These are phyloP conservation scores for Prunella strophiata DNA, from an alignment of 2,797 vertebrate genomes.

Conservation along the genomic window DNA sequence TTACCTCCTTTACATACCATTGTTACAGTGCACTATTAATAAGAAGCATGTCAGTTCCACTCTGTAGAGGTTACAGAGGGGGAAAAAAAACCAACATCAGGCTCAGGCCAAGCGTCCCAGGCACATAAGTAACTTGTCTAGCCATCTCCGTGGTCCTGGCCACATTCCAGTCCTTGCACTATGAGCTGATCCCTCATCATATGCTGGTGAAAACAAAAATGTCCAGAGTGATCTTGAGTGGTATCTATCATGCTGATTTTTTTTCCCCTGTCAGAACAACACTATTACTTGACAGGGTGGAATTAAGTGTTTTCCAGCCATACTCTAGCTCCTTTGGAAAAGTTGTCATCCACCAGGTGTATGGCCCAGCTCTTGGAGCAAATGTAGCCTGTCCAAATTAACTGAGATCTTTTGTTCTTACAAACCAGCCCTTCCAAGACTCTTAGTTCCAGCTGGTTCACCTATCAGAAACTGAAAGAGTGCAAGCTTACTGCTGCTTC, in stretches of 20 bases:
- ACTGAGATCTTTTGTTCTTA: not conserved
- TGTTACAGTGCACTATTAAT: not conserved
- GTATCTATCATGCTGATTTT: not conserved
- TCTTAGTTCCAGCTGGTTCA: not conserved
- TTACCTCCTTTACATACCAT: not conserved
- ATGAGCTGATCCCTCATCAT: not conserved
- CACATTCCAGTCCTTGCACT: not conserved
- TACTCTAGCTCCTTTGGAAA: not conserved
- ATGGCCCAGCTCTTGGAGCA: not conserved
- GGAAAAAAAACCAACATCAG: not conserved
- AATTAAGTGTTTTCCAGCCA: not conserved
- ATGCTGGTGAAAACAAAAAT: slow-evolving; percentile 10
- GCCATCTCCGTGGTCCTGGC: not conserved
- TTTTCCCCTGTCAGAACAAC: not conserved
- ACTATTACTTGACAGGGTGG: not conserved
- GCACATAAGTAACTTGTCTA: not conserved
- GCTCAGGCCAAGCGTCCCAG: not conserved
- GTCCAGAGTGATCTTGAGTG: not conserved
- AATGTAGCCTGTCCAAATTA: not conserved
- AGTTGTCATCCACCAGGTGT: not conserved
- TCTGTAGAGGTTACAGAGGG: not conserved
- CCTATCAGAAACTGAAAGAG: not conserved
- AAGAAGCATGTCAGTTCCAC: not conserved
- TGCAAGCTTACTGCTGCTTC: not conserved
- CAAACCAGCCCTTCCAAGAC: not conserved